Evolutionary conservation across 2,797 vertebrate species (phyloP).

Genomic region (Pteronotus mesoamericanus): DNA sequence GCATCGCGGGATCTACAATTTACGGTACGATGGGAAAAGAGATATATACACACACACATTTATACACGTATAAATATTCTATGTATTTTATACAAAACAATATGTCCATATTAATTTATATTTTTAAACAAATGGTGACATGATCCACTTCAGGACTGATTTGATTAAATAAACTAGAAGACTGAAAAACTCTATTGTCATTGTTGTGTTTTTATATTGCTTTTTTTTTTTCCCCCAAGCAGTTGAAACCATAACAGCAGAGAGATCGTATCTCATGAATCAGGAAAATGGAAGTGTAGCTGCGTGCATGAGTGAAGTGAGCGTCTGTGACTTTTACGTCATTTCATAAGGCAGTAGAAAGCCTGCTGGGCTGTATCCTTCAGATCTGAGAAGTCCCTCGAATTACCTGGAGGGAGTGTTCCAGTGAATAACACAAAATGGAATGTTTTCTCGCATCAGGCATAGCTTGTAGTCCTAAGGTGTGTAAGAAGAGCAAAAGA

Average conservation of each 20-base stretch:
- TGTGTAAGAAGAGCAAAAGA: not conserved
- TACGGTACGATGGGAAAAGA: not conserved
- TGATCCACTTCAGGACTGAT: not conserved
- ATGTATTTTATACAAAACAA: not conserved
- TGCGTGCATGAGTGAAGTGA: not conserved
- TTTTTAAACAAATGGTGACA: not conserved
- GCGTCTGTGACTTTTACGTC: not conserved
- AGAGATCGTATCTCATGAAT: not conserved
- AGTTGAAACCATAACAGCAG: not conserved
- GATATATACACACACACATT: too few species aligned
- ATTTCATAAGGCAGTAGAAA: not conserved
- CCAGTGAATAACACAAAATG: not conserved
- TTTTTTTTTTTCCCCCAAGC: not conserved
- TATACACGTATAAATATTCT: not conserved
- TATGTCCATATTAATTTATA: not conserved
- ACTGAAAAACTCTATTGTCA: not conserved
- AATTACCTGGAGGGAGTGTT: not conserved
- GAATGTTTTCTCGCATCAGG: not conserved
- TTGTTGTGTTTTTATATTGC: not conserved
- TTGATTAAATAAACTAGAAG: not conserved
- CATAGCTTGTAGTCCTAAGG: not conserved
- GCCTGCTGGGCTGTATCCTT: not conserved
- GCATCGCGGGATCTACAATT: not conserved
- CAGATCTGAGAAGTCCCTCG: not conserved
- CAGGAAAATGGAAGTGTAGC: not conserved